Evolutionary conservation across 2,888 invertebrate species (phyloP).

Genomic region (Melanchra persicariae): DNA sequence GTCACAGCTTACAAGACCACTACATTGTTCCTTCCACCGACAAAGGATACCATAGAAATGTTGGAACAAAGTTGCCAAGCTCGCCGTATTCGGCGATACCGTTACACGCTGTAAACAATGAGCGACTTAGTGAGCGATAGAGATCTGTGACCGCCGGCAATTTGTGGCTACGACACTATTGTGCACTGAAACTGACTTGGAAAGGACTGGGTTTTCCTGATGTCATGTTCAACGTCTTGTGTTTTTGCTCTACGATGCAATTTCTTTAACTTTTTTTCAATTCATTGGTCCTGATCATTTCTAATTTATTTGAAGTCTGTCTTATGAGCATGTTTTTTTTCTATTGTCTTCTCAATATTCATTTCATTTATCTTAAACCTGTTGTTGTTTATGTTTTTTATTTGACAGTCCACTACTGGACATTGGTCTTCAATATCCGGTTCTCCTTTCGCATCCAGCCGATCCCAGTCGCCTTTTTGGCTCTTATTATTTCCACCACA

Average conservation of each 20-base stretch:
- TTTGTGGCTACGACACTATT: conserved; percentile 56
- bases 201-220: conserved; percentile 2
- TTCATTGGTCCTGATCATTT: neutral
- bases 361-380: too few species aligned
- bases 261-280: neutral
- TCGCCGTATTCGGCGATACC: conserved; percentile 62
- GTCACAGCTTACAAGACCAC: conserved; percentile 9
- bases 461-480: neutral
- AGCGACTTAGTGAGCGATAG: conserved; percentile 60
- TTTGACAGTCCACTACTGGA: too few species aligned
- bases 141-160: conserved; percentile 60
- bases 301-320: neutral
- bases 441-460: neutral
- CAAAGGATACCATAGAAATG: conserved; percentile 50
- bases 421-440: neutral
- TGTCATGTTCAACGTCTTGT: neutral
- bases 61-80: conserved; percentile 49
- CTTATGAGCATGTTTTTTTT: too few species aligned
- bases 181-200: conserved; percentile 17
- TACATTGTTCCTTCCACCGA: conserved; percentile 39
- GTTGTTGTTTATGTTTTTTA: too few species aligned
- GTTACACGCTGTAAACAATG: conserved; percentile 67
- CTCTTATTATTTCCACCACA: neutral
- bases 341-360: too few species aligned
- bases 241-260: neutral